These are phyloP conservation scores for Serranus cabrilla DNA, from an alignment of 2,797 vertebrate genomes.

Conservation along the genomic window DNA sequence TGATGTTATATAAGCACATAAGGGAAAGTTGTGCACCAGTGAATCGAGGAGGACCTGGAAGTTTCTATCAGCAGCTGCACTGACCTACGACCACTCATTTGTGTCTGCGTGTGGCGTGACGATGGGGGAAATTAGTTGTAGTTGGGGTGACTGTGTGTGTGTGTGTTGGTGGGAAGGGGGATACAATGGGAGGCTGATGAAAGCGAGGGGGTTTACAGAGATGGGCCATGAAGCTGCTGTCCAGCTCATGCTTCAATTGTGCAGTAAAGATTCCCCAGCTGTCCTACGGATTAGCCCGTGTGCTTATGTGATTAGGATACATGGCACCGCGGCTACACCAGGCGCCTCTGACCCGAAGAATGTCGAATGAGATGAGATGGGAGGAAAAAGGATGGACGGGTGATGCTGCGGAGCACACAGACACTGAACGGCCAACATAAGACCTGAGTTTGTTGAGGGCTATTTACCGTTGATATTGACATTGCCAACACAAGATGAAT, in stretches of 20 bases:
- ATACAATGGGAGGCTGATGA: constrained; percentile 73
- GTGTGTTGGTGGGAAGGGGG: constrained; percentile 27
- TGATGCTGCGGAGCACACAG: constrained; percentile 55
- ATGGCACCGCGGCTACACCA: constrained; percentile 83
- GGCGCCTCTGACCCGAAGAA: constrained; percentile 85
- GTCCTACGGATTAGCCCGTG: constrained; percentile 85
- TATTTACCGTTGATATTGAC: too few species aligned
- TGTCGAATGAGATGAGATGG: constrained; percentile 69
- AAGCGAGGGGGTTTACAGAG: constrained; percentile 74
- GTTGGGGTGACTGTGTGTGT: constrained; percentile 38
- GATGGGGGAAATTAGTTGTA: constrained; percentile 57
- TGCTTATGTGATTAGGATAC: constrained; percentile 89
- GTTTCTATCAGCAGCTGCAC: constrained; percentile 77
- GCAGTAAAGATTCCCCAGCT: constrained; percentile 88
- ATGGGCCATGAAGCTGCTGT: constrained; percentile 73
- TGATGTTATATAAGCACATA: constrained; percentile 72
- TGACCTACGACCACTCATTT: constrained; percentile 67
- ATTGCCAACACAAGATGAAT: too few species aligned
- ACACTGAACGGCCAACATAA: constrained; percentile 19
- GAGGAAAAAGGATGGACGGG: constrained; percentile 61
- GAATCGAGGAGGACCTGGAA: constrained; percentile 69
- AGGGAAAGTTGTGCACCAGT: constrained; percentile 66
- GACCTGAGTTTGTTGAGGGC: constrained; percentile 18
- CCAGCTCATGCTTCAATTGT: constrained; percentile 83
- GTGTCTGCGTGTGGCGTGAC: constrained; percentile 47